Evolutionary conservation across 2,797 vertebrate genomes (phyloP).

Genomic region (Hippocampus kuda): DNA sequence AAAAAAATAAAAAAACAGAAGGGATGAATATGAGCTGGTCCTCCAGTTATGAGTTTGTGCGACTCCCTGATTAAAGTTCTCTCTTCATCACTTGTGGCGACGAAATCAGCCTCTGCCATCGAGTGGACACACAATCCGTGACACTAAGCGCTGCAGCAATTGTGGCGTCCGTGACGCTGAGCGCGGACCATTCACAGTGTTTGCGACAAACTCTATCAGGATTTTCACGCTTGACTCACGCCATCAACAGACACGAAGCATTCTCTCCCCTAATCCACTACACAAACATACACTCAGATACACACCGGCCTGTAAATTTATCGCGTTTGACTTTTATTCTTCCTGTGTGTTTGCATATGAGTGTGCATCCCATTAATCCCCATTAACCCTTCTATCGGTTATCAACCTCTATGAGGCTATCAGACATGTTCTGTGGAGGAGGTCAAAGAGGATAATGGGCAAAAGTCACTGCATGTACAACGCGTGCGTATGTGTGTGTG

Average conservation of each 20-base stretch:
- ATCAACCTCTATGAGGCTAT: slow-evolving; percentile 51
- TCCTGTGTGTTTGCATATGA: slow-evolving; percentile 19
- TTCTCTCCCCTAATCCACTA: slow-evolving; percentile 36
- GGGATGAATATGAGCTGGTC: slow-evolving; percentile 18
- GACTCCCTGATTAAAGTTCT: slow-evolving; percentile 19
- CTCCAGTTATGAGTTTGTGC: slow-evolving; percentile 28
- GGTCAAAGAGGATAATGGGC: slow-evolving; percentile 56
- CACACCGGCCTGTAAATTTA: slow-evolving; percentile 38
- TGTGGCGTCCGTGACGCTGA: slow-evolving; percentile 23
- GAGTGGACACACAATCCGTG: slow-evolving; percentile 25
- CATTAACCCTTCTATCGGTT: slow-evolving; percentile 59
- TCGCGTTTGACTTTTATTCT: slow-evolving; percentile 23
- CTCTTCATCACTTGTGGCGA: slow-evolving; percentile 15
- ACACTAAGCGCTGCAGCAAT: slow-evolving; percentile 33
- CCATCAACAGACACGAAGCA: slow-evolving; percentile 36
- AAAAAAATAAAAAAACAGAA: background rate
- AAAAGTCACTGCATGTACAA: slow-evolving; percentile 35
- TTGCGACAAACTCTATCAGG: slow-evolving; percentile 47
- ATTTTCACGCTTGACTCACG: slow-evolving; percentile 54
- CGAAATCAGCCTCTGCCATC: slow-evolving; percentile 29
- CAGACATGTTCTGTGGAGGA: slow-evolving; percentile 47
- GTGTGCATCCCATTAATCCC: slow-evolving; percentile 56
- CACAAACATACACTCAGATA: slow-evolving; percentile 28
- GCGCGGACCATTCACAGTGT: slow-evolving; percentile 41
- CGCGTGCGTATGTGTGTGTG: slow-evolving; percentile 18